Conservation (phyloP, 2,888 invertebrate species). For the Cantharis rufa region DNA sequence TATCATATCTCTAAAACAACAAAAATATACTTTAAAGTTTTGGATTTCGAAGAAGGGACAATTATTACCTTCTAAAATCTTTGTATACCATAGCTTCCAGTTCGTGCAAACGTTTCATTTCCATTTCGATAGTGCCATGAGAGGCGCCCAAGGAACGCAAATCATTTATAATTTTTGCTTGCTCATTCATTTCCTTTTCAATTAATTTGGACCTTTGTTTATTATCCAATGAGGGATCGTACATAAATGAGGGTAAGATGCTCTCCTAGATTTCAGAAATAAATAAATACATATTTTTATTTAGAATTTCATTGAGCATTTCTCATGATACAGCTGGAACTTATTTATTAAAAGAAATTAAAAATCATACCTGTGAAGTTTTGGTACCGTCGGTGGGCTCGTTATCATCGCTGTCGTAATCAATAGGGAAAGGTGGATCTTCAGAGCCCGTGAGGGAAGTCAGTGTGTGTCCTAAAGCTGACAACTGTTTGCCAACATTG, state of each 20-base stretch:
- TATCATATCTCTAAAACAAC: conserved; percentile 84
- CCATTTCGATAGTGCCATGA: conserved; percentile 87
- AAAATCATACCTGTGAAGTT: conserved; percentile 70
- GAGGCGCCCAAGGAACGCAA: conserved; percentile 83
- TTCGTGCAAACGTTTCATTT: conserved; percentile 89
- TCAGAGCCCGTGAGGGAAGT: conserved; percentile 93
- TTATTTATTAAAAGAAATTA: background rate
- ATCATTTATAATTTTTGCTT: conserved; percentile 93
- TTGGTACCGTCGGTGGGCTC: conserved; percentile 69
- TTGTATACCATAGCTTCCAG: conserved; percentile 93
- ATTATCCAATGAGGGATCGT: conserved; percentile 78
- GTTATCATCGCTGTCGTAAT: conserved; percentile 78
- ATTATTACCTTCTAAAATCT: conserved; percentile 75
- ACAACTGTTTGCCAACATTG: conserved; percentile 93
- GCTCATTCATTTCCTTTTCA: conserved; percentile 97
- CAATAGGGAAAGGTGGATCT: conserved; percentile 62
- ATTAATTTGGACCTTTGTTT: conserved; percentile 88
- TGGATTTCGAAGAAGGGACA: background rate
- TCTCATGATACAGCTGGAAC: too few relatives aligned
- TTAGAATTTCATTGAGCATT: too few relatives aligned
- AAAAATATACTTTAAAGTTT: conserved; percentile 46
- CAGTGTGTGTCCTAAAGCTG: conserved; percentile 91
- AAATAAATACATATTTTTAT: too few relatives aligned
- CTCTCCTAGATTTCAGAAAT: conserved; percentile 58
- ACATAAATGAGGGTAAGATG: conserved; percentile 80